Conservation (phyloP, 2,113 vertebrate genomes). For the Tricholaema leucomelas region DNA sequence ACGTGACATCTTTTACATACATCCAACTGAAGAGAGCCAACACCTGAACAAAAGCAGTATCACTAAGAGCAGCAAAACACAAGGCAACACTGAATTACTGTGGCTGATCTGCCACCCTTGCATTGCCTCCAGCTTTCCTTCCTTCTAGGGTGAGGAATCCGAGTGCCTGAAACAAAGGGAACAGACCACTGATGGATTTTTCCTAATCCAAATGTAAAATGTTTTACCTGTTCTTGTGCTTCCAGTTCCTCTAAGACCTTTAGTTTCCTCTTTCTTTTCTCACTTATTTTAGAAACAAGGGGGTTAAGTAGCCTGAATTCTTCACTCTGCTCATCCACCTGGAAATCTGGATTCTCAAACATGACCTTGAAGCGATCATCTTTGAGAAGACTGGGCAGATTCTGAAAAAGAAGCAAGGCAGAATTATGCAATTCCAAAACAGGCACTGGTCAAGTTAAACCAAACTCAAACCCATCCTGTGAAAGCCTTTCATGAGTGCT, state of each 20-base stretch:
- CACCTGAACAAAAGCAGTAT: not conserved
- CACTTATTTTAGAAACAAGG: slow-evolving; percentile 92
- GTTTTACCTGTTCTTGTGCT: slow-evolving; percentile 73
- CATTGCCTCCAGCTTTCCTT: not conserved
- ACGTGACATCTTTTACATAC: not conserved
- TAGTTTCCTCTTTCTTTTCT: slow-evolving; percentile 91
- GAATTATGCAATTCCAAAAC: not conserved
- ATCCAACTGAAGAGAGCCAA: not conserved
- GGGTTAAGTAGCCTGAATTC: slow-evolving; percentile 96
- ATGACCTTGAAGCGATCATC: slow-evolving; percentile 97
- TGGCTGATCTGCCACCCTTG: not conserved
- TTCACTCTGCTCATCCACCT: slow-evolving; percentile 95
- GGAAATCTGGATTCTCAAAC: slow-evolving; percentile 98
- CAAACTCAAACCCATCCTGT: not conserved
- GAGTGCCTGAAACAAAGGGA: not conserved
- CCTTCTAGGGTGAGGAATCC: not conserved
- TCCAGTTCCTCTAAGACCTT: slow-evolving; percentile 80
- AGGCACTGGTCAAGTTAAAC: not conserved
- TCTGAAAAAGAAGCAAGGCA: slow-evolving; percentile 72
- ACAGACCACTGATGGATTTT: not conserved
- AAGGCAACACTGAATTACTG: not conserved
- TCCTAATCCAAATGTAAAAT: not conserved
- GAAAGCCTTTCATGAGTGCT: not conserved
- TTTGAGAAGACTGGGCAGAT: slow-evolving; percentile 85
- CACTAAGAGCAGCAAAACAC: not conserved